phyloP scores from a whole-genome alignment of 2,888 invertebrate genomes.

The Stratiomys singularior region DNA sequence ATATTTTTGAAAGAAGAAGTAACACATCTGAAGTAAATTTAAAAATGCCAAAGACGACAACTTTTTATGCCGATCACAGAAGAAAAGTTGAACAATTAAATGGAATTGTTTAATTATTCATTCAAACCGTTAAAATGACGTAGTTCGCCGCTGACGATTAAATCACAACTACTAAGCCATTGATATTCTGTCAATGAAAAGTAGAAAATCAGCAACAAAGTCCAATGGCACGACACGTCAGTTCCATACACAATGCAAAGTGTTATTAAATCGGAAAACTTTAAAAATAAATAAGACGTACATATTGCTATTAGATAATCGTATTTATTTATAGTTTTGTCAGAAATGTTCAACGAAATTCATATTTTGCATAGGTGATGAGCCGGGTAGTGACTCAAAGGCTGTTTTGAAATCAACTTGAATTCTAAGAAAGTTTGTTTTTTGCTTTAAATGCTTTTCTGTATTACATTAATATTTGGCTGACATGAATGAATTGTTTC shows the following conservation, averaged over 20 bases:
- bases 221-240: not conserved
- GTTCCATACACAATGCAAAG: not conserved
- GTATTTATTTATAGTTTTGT: conserved; percentile 3
- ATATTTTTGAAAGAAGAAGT: no score
- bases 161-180: not conserved
- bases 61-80: not conserved
- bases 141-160: not conserved
- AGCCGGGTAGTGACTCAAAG: not conserved
- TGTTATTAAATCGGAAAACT: not conserved
- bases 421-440: no score
- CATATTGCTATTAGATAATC: not conserved
- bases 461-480: no score
- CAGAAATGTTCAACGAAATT: not conserved
- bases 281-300: not conserved
- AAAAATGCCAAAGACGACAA: not conserved
- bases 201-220: not conserved
- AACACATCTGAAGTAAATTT: no score
- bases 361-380: not conserved
- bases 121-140: conserved; percentile 11
- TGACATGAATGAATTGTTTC: no score
- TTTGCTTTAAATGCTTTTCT: no score
- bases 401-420: no score
- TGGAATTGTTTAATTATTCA: conserved; percentile 6
- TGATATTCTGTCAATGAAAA: conserved; percentile 5
- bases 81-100: conserved; percentile 2